Conservation (phyloP, 2,888 invertebrate species). For the Drosophila yooni region DNA sequence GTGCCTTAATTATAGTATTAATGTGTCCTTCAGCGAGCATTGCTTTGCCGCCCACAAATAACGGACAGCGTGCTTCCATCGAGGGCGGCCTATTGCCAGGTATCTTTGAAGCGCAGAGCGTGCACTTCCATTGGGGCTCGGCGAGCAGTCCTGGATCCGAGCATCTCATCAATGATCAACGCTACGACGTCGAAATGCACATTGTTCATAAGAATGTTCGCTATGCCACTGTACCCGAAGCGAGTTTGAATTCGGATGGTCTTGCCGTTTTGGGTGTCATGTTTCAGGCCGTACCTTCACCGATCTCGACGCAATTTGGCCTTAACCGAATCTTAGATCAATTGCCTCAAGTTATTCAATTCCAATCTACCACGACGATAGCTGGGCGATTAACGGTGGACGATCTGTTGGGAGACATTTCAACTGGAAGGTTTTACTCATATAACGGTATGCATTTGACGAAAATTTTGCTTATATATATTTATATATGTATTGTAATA, state of each 20-base stretch:
- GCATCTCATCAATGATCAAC: slow-evolving; percentile 77
- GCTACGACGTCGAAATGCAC: slow-evolving; percentile 88
- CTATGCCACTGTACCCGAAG: slow-evolving; percentile 85
- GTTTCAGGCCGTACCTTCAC: slow-evolving; percentile 84
- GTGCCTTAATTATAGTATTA: background rate
- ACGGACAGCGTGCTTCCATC: slow-evolving; percentile 60
- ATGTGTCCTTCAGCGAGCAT: slow-evolving; percentile 48
- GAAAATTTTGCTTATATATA: background rate
- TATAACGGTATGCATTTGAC: slow-evolving; percentile 69
- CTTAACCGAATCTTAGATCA: slow-evolving; percentile 67
- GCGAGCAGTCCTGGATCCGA: slow-evolving; percentile 89
- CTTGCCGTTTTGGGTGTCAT: slow-evolving; percentile 88
- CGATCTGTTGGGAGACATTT: slow-evolving; percentile 69
- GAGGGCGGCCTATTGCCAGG: slow-evolving; percentile 63
- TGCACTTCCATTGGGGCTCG: slow-evolving; percentile 90
- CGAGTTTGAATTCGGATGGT: slow-evolving; percentile 86
- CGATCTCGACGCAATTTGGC: slow-evolving; percentile 9
- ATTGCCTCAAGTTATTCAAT: slow-evolving; percentile 56
- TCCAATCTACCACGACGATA: slow-evolving; percentile 54
- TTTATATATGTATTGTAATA: background rate
- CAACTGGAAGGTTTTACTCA: slow-evolving; percentile 66
- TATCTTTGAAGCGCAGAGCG: slow-evolving; percentile 68
- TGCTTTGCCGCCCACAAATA: slow-evolving; percentile 38
- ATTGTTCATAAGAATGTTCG: slow-evolving; percentile 88
- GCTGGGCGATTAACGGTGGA: slow-evolving; percentile 45